phyloP scores from a whole-genome alignment of 2,888 invertebrate species.

The Trichogramma dendrolimi region DNA sequence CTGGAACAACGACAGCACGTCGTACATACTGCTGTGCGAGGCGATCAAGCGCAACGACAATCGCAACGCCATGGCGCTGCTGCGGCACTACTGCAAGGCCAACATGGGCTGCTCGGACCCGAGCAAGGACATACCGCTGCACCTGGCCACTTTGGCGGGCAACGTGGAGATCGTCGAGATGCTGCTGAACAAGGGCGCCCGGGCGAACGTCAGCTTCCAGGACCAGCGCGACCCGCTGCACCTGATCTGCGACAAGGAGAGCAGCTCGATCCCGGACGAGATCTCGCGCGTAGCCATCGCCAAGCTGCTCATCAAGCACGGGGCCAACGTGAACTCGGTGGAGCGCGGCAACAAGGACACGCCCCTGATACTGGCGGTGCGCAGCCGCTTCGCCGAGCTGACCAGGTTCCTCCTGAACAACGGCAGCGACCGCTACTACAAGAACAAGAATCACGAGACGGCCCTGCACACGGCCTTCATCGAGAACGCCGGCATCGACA shows the following conservation, averaged over 20 bases:
- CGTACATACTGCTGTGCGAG: slow-evolving; percentile 17
- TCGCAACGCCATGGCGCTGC: slow-evolving; percentile 5
- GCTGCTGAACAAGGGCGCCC: slow-evolving; percentile 12
- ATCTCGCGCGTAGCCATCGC: slow-evolving; percentile 9
- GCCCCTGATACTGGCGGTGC: slow-evolving; percentile 14
- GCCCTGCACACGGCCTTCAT: slow-evolving; percentile 17
- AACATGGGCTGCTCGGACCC: slow-evolving; percentile 12
- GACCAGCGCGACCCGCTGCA: slow-evolving; percentile 13
- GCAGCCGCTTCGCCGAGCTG: slow-evolving; percentile 6
- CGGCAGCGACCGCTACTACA: slow-evolving; percentile 8
- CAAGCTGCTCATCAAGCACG: slow-evolving; percentile 10
- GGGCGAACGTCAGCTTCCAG: slow-evolving; percentile 10
- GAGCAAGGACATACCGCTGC: slow-evolving; percentile 18
- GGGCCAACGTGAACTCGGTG: slow-evolving; percentile 12
- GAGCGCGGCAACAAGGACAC: slow-evolving; percentile 6
- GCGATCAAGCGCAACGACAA: slow-evolving; percentile 17
- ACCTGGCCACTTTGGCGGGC: slow-evolving; percentile 12
- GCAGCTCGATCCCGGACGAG: slow-evolving; percentile 8
- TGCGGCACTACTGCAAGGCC: slow-evolving; percentile 10
- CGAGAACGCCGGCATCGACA: slow-evolving; percentile 6
- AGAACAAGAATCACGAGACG: slow-evolving; percentile 8
- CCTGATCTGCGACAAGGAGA: slow-evolving; percentile 11
- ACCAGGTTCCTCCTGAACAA: slow-evolving; percentile 4
- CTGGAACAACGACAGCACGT: slow-evolving; percentile 9
- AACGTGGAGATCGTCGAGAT: slow-evolving; percentile 10